Base-by-base conservation (phyloP, 2,797 vertebrate genomes). In the Scolopax bukidnonensis region DNA sequence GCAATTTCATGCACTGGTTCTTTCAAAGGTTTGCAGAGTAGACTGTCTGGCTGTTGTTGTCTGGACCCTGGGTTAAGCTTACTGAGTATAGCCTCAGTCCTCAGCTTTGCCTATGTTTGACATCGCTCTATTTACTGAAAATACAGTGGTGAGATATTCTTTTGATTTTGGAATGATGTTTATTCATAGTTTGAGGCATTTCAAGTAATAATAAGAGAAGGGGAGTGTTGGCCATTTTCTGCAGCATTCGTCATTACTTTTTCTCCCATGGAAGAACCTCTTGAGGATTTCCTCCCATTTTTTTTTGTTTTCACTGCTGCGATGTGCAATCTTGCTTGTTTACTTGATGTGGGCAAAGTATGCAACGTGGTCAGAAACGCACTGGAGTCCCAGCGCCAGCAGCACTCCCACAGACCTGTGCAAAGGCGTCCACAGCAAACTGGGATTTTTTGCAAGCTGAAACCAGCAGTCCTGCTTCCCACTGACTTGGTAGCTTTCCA, bases 1-100 rank as follows among this genome's bases (percentile, higher is more conserved):
- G 63, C 81, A 94, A 93, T 96, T 95, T 95, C 93, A 89, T 93
- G 93, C 92, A 90, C 90, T 90, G 93, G 56, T 93, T 97, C 90
- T 89, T 94, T 71, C 60, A 33, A 63, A 87, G 70, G 70, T 94
- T 94, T 92, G 60, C 59, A 51, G 33, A 17, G 18, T 45, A 57
- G 86, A 27, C 84, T 84, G 60, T 60, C 51, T 83, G 56, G 74
- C 51, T 95, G 51, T 74, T 86, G 48, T 90, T 92, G 56, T 77
- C 86, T 83, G 86, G 78, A 77, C 53, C 25, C 41, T 89, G 64
- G 24, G 4, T 25, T 68, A 45, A 74, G 32, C 28, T 78, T 84
- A 11, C 23, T 5, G 47, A 69, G 12, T 47, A 11, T 40, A 59
- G 70, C 43, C 67, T 90, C 85, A 68, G 2, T 71, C 56, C 40